These are phyloP conservation scores for Apotomis betuletana DNA, from an alignment of 2,888 invertebrate species.

Conservation along the genomic window DNA sequence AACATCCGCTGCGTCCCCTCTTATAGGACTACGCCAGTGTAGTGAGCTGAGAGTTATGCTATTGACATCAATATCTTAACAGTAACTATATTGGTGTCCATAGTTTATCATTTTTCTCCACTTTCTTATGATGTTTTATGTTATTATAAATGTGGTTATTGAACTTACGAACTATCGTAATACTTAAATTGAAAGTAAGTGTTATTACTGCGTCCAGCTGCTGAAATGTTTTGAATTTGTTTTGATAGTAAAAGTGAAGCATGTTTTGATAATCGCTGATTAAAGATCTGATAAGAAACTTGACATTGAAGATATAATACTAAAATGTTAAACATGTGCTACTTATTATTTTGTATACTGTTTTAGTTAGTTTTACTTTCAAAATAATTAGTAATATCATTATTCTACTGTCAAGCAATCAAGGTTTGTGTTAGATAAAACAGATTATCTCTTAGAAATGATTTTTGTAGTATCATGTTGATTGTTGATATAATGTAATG, in stretches of 20 bases:
- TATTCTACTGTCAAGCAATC: too few relatives aligned
- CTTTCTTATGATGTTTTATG: constrained; percentile 27
- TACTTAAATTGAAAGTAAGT: not conserved
- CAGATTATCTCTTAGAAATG: too few relatives aligned
- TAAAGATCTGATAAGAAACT: constrained; percentile 5
- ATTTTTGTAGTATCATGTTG: too few relatives aligned
- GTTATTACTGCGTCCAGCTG: not conserved
- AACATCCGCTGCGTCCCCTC: constrained; percentile 16
- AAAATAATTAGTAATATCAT: too few relatives aligned
- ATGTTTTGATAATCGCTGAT: constrained; percentile 11
- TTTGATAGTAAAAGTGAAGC: constrained; percentile 2
- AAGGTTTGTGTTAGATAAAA: too few relatives aligned
- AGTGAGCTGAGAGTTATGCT: constrained; percentile 12
- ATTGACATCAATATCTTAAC: constrained; percentile 34
- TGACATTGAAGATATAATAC: not conserved
- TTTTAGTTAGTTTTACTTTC: not conserved
- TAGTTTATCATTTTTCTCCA: constrained; percentile 36
- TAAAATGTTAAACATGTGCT: not conserved
- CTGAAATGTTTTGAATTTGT: constrained; percentile 15
- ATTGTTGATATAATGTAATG: too few relatives aligned
- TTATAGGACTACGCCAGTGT: constrained; percentile 16
- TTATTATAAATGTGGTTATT: not conserved
- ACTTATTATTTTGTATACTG: not conserved
- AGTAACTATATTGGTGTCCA: constrained; percentile 25
- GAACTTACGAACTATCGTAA: constrained; percentile 4